A percentile compares a stretch with the other conserved stretches of the same genome.
Conservation (phyloP, 1,140 invertebrate genomes). For the Drosophila sucinea region DNA sequence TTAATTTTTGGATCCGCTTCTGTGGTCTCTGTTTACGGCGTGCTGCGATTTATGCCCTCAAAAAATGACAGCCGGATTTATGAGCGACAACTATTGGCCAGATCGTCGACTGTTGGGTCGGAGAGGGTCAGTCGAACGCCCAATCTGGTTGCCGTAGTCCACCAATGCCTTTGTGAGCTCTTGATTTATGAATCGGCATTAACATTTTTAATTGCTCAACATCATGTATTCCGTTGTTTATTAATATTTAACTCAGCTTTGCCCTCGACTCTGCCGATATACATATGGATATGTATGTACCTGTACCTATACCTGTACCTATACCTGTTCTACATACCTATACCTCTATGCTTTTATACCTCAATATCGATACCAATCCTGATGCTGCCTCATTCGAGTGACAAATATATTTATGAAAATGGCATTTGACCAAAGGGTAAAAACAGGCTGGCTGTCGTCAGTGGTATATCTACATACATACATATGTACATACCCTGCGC, state of each 20-base stretch:
- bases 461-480: slow-evolving; percentile 20
- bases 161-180: slow-evolving; percentile 55
- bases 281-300: not conserved
- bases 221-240: slow-evolving; percentile 82
- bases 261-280: slow-evolving; percentile 16
- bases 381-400: slow-evolving; percentile 51
- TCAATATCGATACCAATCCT: not conserved
- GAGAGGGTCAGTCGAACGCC: slow-evolving; percentile 39
- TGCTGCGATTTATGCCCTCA: slow-evolving; percentile 57
- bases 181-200: slow-evolving; percentile 82
- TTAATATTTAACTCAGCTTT: slow-evolving; percentile 72
- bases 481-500: slow-evolving; percentile 42
- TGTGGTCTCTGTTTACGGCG: slow-evolving; percentile 45
- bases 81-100: slow-evolving; percentile 78
- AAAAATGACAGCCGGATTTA: slow-evolving; percentile 69
- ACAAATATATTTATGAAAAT: slow-evolving; percentile 81
- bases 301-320: not conserved
- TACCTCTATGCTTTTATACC: not conserved
- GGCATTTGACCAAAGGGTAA: slow-evolving; percentile 35
- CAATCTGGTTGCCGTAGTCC: slow-evolving; percentile 72
- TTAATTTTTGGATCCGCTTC: slow-evolving; percentile 51
- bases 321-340: not conserved
- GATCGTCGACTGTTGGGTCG: slow-evolving; percentile 39
- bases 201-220: slow-evolving; percentile 83
- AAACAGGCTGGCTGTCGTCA: slow-evolving; percentile 51